Base-by-base conservation (phyloP, 2,888 invertebrate genomes). In the Melieria picta region DNA sequence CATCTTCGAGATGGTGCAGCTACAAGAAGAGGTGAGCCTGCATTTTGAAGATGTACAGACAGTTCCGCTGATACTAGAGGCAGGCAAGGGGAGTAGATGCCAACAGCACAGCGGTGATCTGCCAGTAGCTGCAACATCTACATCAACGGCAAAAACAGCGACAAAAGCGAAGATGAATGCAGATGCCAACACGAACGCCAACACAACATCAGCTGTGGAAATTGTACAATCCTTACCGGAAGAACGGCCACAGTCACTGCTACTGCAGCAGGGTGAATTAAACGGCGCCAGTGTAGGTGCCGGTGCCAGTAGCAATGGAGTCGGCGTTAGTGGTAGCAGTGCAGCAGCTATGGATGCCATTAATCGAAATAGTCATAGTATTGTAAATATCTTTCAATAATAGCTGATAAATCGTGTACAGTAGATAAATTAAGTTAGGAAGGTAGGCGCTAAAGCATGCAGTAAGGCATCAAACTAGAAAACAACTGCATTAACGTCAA, bases 1-100 rank as follows among this genome's bases (percentile, higher is more conserved):
- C 55, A 78, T 83, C 7, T 77, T 83, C 42, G 82, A 80, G 69
- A 80, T 83, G 45, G 80, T 80, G 43, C 80, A 82, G 73, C 79
- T 84, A 30, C 78, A 75, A 66, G 80, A 71, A 62, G 57, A 65
- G 56, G 63, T 61, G 10, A 52, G 61, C 45, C 43, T 61, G 10
- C 52, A 61, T 9, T 13, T 13, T 10, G 30, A 30, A 30, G 30
- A 52, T n/a, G 58, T 43, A 43, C 58, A 58, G n/a, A 58, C 11
- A 42, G n/a, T 43, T 4, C 52, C 52, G 11, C 50, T 50, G 50
- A 11, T 50, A 50, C 50, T 50, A 3, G 11, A 10, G 10, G 11
- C 11, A 50, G 2, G 30, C 30, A 30, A 10, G 50, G 11, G 9
- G 3, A 30, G 30, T 30, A 30, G 30, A 2, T 30, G 30, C 30